These are phyloP conservation scores for Charina bottae DNA, from an alignment of 2,113 vertebrate species.

Conservation along the genomic window DNA sequence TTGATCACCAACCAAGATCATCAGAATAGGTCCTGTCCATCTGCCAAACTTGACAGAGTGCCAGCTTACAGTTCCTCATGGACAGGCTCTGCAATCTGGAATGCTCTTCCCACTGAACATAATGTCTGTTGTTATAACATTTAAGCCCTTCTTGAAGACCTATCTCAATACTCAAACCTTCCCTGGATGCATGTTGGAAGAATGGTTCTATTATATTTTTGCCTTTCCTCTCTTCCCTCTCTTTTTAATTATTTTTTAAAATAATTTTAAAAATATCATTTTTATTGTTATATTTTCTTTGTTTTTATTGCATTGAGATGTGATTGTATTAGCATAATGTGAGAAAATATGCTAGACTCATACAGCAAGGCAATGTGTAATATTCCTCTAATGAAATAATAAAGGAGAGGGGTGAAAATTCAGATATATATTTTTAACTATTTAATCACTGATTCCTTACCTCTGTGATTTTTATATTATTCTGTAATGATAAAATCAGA, in stretches of 20 bases:
- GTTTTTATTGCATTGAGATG: background rate
- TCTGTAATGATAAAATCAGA: background rate
- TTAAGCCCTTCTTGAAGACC: background rate
- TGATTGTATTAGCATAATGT: background rate
- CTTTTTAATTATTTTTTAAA: background rate
- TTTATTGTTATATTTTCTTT: background rate
- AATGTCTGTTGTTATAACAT: background rate
- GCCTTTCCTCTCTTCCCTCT: background rate
- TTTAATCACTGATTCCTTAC: background rate
- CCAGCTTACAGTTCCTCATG: background rate
- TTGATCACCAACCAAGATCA: background rate
- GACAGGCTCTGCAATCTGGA: background rate
- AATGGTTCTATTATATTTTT: background rate
- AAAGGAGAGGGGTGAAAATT: background rate
- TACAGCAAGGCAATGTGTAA: background rate
- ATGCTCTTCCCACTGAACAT: background rate
- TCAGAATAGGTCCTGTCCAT: background rate
- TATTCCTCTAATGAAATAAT: background rate
- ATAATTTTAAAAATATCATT: background rate
- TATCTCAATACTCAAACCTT: background rate
- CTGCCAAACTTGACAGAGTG: background rate
- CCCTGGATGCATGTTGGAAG: background rate
- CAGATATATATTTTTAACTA: background rate
- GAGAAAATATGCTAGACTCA: background rate
- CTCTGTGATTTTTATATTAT: background rate